Percentiles rank a stretch among this genome's conserved stretches.
Evolutionary conservation across 2,888 invertebrate genomes (phyloP).

Genomic region (Dynastes maya): DNA sequence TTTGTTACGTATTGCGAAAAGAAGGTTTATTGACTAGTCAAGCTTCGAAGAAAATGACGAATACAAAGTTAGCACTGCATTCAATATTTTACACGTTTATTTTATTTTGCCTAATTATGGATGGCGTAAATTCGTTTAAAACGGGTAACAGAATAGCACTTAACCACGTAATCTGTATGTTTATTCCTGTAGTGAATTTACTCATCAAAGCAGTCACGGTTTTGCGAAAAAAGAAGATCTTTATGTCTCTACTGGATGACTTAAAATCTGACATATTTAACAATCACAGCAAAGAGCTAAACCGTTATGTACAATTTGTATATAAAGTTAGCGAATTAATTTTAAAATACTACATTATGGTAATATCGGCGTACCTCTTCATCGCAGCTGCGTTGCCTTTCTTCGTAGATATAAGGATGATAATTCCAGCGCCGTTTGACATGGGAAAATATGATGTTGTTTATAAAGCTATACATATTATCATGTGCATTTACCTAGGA

Average conservation of each 20-base stretch:
- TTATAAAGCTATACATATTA: conserved; percentile 38
- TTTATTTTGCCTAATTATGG: neutral
- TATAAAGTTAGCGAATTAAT: conserved; percentile 11
- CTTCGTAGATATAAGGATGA: neutral
- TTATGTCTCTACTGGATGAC: conserved; percentile 33
- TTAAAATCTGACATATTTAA: conserved; percentile 37
- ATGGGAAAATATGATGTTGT: neutral
- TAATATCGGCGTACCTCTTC: neutral
- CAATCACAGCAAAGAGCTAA: conserved; percentile 30
- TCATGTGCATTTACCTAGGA: conserved; percentile 9
- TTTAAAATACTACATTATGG: neutral
- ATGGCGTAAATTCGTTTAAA: neutral
- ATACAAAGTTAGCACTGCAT: neutral
- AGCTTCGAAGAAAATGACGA: neutral
- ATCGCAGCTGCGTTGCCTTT: conserved; percentile 17
- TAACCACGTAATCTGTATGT: neutral
- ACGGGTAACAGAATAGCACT: neutral
- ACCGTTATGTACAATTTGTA: conserved; percentile 17
- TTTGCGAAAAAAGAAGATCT: neutral
- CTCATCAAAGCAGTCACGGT: neutral
- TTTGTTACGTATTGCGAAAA: neutral
- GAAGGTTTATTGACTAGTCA: neutral
- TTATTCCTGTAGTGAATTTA: conserved; percentile 23
- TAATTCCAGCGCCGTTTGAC: conserved; percentile 19
- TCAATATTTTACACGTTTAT: neutral